Conservation (phyloP, 2,888 invertebrate species). For the Latheticus oryzae region DNA sequence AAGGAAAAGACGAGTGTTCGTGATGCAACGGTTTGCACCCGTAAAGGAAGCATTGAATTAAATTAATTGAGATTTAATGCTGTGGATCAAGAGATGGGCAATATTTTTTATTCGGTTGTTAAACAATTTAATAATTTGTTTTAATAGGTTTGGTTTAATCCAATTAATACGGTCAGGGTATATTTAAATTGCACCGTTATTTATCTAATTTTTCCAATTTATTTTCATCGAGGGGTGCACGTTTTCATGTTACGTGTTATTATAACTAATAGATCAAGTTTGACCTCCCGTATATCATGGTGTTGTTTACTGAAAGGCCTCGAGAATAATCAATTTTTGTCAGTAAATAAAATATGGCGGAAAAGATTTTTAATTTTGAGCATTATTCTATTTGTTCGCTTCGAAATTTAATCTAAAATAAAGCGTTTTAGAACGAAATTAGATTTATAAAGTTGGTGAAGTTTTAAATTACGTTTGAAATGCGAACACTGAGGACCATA, state of each 20-base stretch:
- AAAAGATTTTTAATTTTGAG: conserved; percentile 28
- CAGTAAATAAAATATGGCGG: conserved; percentile 35
- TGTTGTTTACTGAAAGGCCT: conserved; percentile 33
- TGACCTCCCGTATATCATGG: conserved; percentile 36
- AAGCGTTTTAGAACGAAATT: conserved; percentile 29
- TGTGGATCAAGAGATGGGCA: conserved; percentile 38
- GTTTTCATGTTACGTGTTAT: conserved; percentile 31
- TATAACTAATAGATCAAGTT: conserved; percentile 38
- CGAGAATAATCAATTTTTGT: conserved; percentile 36
- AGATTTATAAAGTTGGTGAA: conserved; percentile 34
- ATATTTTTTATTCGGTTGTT: conserved; percentile 27
- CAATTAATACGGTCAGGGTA: conserved; percentile 29
- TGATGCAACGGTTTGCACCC: conserved; percentile 17
- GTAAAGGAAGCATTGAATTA: conserved; percentile 48
- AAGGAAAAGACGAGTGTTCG: conserved; percentile 16
- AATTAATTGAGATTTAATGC: conserved; percentile 48
- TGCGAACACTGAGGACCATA: conserved; percentile 23
- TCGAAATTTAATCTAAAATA: conserved; percentile 27
- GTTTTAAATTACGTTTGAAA: conserved; percentile 34
- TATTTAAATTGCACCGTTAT: conserved; percentile 29
- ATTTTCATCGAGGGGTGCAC: conserved; percentile 38
- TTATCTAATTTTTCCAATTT: conserved; percentile 37
- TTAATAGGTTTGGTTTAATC: conserved; percentile 18
- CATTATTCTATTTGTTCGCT: conserved; percentile 26
- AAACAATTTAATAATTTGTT: conserved; percentile 35